These are phyloP conservation scores for Drosophila ironensis DNA, from an alignment of 1,140 invertebrate genomes.

Conservation along the genomic window DNA sequence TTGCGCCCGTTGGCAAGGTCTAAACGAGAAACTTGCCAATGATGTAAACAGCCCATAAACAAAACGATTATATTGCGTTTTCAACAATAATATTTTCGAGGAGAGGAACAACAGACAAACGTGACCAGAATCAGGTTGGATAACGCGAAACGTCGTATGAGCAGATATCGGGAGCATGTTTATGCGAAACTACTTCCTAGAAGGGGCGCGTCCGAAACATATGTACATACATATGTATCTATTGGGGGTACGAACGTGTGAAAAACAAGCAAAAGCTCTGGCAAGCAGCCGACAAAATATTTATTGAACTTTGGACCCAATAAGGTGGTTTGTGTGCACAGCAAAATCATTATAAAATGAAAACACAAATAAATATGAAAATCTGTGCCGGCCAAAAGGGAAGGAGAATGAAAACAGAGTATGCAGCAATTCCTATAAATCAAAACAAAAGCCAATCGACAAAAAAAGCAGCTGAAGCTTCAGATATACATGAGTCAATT, in stretches of 20 bases:
- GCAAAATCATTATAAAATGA: conserved; percentile 31
- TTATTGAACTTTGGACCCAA: conserved; percentile 52
- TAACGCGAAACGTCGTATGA: not conserved
- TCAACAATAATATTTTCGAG: conserved; percentile 28
- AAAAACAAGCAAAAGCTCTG: conserved; percentile 28
- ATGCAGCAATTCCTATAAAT: conserved; percentile 22
- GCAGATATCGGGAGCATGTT: conserved; percentile 1
- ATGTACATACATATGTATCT: too few species aligned
- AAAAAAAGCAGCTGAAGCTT: too few species aligned
- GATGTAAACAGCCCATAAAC: conserved; percentile 38
- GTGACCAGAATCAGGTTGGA: conserved; percentile 53
- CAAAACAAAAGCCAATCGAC: conserved; percentile 23
- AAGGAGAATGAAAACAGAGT: not conserved
- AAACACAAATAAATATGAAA: conserved; percentile 29
- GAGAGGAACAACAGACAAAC: conserved; percentile 38
- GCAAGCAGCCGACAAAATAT: conserved; percentile 6
- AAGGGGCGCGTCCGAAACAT: conserved; percentile 30
- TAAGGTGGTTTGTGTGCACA: conserved; percentile 23
- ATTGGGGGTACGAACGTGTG: too few species aligned
- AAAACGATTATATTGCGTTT: conserved; percentile 4
- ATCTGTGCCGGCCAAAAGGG: not conserved
- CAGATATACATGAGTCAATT: not conserved
- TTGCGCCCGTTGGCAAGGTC: conserved; percentile 23
- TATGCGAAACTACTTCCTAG: not conserved
- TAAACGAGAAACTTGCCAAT: not conserved